Evolutionary conservation across 2,797 vertebrate species (phyloP).

Genomic region (Pelobates cultripes): DNA sequence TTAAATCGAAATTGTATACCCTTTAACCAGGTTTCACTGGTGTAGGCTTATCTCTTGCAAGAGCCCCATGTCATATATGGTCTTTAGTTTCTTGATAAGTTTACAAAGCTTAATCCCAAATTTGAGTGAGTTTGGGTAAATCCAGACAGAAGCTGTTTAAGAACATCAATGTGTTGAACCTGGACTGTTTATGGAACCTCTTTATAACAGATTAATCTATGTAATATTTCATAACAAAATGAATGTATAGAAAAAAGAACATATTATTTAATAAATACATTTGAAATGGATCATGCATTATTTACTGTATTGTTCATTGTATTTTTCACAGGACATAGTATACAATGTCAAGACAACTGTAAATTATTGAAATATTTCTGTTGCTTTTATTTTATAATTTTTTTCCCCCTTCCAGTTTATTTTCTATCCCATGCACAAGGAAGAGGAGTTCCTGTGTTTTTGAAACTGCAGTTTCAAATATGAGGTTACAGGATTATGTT

Average conservation of each 20-base stretch:
- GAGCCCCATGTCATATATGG: background rate
- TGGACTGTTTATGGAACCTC: conserved; percentile 22
- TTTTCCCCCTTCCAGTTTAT: too few relatives aligned
- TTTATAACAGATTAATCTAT: conserved; percentile 37
- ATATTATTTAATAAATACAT: conserved; percentile 46
- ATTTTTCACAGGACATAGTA: too few relatives aligned
- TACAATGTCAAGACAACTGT: too few relatives aligned
- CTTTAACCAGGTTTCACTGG: conserved; percentile 13
- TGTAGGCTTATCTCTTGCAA: background rate
- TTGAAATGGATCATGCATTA: conserved; percentile 9
- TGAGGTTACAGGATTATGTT: too few relatives aligned
- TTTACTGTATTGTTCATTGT: background rate
- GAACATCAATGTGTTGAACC: conserved; percentile 1
- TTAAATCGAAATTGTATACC: background rate
- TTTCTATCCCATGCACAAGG: too few relatives aligned
- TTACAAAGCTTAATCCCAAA: conserved; percentile 1
- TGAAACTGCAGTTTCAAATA: too few relatives aligned
- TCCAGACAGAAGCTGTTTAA: background rate
- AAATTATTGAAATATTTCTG: too few relatives aligned
- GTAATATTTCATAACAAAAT: conserved; percentile 29
- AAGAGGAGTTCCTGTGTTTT: too few relatives aligned
- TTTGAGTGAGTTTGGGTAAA: background rate
- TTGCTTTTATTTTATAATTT: too few relatives aligned
- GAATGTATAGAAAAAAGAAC: conserved; percentile 36
- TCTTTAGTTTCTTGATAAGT: conserved; percentile 1